Evolutionary conservation across 2,888 invertebrate species (phyloP), one percentile per base, ranked within the genome.

Genomic region (Caenorhabditis sp.): DNA sequence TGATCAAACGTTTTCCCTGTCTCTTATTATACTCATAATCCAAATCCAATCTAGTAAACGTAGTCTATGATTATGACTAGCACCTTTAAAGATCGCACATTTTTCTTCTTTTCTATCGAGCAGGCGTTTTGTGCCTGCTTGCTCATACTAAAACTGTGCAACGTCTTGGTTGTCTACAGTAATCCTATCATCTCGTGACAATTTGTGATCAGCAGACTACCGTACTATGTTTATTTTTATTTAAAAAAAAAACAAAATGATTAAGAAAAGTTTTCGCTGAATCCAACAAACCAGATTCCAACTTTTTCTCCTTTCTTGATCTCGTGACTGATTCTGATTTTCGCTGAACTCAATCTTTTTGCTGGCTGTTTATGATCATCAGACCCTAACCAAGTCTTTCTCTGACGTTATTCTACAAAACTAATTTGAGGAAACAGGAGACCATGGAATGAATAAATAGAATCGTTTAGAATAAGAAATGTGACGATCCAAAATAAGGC

Each of bases 51-150:
- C 47, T 47, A 10, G 19, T 19, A 19, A 10, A 47, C n/a, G n/a
- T n/a, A 5, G 7, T n/a, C 4, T 4, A 47, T 7, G 6, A n/a
- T 4, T 16, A 19, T 7, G 19, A 47, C 2, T n/a, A 47, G 19
- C n/a, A 47, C 47, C n/a, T 63, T 28, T 38, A 63, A 63, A 47
- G 28, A 63, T 63, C 63, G 63, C 24, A 63, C 44, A 47, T 47
- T 44, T 44, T 63, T 24, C n/a, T 61, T 44, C 41, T 63, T 44
- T 10, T 63, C 41, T 41, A 19, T 26, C n/a, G 63, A 26, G 24
- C 44, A 26, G 8, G 26, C 26, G 38, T 31, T 31, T 31, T 31
- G 7, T 31, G 31, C 31, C 31, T 4, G 7, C 4, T 31, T 31
- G 38, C 38, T 38, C 38, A 38, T 38, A 10, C 12, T 38, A 6